phyloP scores from a whole-genome alignment of 2,113 vertebrate species.

The Tupaia chinensis region DNA sequence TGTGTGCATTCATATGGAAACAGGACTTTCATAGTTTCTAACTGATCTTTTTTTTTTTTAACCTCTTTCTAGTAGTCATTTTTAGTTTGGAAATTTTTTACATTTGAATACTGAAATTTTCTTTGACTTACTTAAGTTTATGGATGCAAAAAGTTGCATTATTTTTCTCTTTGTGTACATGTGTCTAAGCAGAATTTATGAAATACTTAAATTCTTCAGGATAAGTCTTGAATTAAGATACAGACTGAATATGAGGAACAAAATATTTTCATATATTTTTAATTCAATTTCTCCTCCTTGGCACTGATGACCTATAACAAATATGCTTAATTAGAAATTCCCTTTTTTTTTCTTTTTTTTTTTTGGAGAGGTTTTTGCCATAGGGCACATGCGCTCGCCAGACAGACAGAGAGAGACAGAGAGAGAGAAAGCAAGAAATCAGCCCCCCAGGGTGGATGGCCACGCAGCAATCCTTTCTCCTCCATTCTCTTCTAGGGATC shows the following conservation, averaged over 20 bases:
- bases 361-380: too few relatives aligned
- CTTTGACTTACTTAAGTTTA: background rate
- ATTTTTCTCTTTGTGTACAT: background rate
- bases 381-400: too few relatives aligned
- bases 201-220: background rate
- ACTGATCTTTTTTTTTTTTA: background rate
- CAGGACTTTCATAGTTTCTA: background rate
- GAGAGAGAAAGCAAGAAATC: too few relatives aligned
- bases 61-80: background rate
- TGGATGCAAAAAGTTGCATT: background rate
- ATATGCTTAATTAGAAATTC: background rate
- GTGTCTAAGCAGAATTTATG: background rate
- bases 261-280: background rate
- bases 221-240: background rate
- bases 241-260: background rate
- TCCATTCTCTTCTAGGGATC: too few relatives aligned
- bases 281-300: background rate
- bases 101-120: background rate
- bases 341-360: too few relatives aligned
- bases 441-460: too few relatives aligned
- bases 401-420: too few relatives aligned
- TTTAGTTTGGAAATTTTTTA: background rate
- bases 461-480: too few relatives aligned
- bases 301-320: background rate
- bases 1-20: slow-evolving; percentile 1